Base-by-base conservation (phyloP, 2,888 invertebrate genomes). In the Harpagoxenus sublaevis region DNA sequence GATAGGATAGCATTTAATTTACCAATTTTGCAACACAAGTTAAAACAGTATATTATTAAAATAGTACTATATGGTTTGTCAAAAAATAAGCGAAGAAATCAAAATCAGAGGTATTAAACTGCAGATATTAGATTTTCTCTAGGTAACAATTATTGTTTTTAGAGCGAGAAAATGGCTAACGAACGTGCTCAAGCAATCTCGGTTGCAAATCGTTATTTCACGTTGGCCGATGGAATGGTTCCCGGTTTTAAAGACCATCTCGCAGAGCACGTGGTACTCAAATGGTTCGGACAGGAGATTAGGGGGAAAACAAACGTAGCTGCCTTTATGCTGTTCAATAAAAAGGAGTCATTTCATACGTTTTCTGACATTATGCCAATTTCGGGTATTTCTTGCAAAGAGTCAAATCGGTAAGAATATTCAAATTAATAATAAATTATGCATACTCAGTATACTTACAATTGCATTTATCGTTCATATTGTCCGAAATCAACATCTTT, bases 251-350 rank as follows among this genome's bases (percentile, higher is more conserved):
- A 95, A 9, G 91, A 96, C 45, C 96, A 96, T 89, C 90, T 96
- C 39, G 95, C 96, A 28, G 96, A 96, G 86, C 95, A 96, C 92
- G 95, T 96, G 1, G 93, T 95, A 1, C 94, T 97, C 2, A 96
- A 97, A 92, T 97, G 97, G 97, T 97, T 97, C 93, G 97, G 97
- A 0, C 95, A 96, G 77, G 96, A 96, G 15, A 95, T 97, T 9
- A 96, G 95, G 92, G 96, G 96, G 0, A 96, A 96, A 87, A 96
- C 96, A 92, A 96, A 96, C 91, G 96, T 97, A 0, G 93, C 95
- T 2, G 94, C 95, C 5, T 97, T 97, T 88, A 90, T 97, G 3
- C 96, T 96, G 90, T 95, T 85, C 18, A 87, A 96, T 71, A 96
- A 96, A 95, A 95, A 95, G 79, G 95, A 95, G 87, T 95, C 96